These are phyloP conservation scores for Loriculus beryllinus DNA, from an alignment of 2,797 vertebrate genomes.

Conservation along the genomic window DNA sequence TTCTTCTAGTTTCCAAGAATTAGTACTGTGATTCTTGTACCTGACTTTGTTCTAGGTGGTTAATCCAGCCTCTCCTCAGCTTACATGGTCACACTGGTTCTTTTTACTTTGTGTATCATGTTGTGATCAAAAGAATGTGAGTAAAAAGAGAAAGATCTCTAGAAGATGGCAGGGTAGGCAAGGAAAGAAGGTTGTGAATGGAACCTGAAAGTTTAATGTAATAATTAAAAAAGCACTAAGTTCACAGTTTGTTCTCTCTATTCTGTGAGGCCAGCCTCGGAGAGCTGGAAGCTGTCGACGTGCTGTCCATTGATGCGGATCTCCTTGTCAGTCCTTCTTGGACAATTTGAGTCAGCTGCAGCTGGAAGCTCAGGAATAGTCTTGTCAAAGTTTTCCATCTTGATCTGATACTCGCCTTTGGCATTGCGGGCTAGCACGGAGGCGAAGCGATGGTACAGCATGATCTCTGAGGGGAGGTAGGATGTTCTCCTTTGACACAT, in stretches of 20 bases:
- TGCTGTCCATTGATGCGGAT: slow-evolving; percentile 89
- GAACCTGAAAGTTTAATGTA: slow-evolving; percentile 58
- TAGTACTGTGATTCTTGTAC: slow-evolving; percentile 8
- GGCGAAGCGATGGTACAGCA: slow-evolving; percentile 85
- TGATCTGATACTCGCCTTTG: slow-evolving; percentile 85
- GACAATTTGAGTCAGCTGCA: slow-evolving; percentile 69
- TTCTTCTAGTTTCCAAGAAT: not conserved
- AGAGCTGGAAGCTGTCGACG: slow-evolving; percentile 78
- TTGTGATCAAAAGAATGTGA: slow-evolving; percentile 36
- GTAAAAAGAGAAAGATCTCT: slow-evolving; percentile 22
- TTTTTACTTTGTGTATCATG: not conserved
- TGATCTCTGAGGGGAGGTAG: slow-evolving; percentile 91
- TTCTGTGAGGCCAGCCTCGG: slow-evolving; percentile 74
- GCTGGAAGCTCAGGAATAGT: slow-evolving; percentile 75
- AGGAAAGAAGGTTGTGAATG: slow-evolving; percentile 26
- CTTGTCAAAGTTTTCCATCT: slow-evolving; percentile 90
- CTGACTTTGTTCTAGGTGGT: not conserved
- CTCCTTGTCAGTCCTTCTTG: slow-evolving; percentile 86
- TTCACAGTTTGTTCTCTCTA: slow-evolving; percentile 63
- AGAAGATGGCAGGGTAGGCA: slow-evolving; percentile 24
- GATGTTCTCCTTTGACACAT: slow-evolving; percentile 94
- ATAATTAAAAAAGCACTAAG: slow-evolving; percentile 45
- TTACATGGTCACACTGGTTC: not conserved
- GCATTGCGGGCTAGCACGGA: slow-evolving; percentile 78
- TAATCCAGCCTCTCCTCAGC: slow-evolving; percentile 1